Conservation (phyloP, 2,113 vertebrate genomes). For the Paramormyrops kingsleyae region DNA sequence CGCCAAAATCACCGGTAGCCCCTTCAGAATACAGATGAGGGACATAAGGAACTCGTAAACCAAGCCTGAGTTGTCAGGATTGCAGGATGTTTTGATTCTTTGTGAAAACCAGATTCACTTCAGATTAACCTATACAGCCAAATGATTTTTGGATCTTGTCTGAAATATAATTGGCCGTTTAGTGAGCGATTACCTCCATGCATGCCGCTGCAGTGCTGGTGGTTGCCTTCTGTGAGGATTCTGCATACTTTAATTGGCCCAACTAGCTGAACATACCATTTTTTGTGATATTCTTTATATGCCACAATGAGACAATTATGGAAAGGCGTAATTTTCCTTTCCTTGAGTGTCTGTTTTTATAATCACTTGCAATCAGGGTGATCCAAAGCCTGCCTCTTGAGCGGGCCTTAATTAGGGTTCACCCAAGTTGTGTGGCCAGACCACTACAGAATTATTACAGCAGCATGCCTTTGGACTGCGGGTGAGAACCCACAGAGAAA, state of each 20-base stretch:
- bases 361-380: background rate
- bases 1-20: constrained; percentile 59
- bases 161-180: constrained; percentile 56
- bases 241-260: background rate
- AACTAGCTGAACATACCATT: background rate
- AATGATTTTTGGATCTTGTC: constrained; percentile 48
- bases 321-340: background rate
- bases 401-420: background rate
- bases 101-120: constrained; percentile 61
- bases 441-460: background rate
- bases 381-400: background rate
- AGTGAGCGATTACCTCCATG: constrained; percentile 59
- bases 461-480: background rate
- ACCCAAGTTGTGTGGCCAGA: background rate
- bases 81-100: constrained; percentile 65
- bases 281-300: background rate
- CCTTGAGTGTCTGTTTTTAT: background rate
- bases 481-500: background rate
- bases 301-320: background rate
- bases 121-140: constrained; percentile 67
- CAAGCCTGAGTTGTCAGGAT: constrained; percentile 65
- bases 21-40: constrained; percentile 64
- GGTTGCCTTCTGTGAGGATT: background rate
- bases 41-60: constrained; percentile 55
- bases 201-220: no score